Evolutionary conservation across 1,140 invertebrate genomes (phyloP).

Genomic region (Aricia agestis): DNA sequence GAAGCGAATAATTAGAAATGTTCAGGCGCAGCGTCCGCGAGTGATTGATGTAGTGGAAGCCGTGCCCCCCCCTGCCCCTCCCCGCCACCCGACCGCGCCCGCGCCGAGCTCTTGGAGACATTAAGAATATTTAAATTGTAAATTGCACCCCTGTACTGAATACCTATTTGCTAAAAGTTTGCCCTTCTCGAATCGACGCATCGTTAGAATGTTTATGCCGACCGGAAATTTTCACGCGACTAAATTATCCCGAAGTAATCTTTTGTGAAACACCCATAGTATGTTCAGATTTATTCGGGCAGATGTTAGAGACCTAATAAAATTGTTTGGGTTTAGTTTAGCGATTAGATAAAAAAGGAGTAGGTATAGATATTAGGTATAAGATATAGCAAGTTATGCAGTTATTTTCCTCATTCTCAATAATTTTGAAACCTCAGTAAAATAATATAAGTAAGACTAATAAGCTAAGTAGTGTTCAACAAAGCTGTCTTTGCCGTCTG

Average conservation of each 20-base stretch:
- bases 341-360: no score
- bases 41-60: slow-evolving; percentile 75
- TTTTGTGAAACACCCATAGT: no score
- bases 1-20: slow-evolving; percentile 73
- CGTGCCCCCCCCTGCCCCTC: slow-evolving; percentile 30
- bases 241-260: background rate
- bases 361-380: no score
- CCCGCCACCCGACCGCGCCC: slow-evolving; percentile 33
- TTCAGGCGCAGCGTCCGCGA: slow-evolving; percentile 68
- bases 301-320: no score
- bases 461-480: slow-evolving; percentile 20
- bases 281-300: no score
- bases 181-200: slow-evolving; percentile 45
- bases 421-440: background rate
- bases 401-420: no score
- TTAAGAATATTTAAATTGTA: slow-evolving; percentile 76
- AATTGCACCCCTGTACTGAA: slow-evolving; percentile 71
- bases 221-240: background rate
- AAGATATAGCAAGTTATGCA: no score
- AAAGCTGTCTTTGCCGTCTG: slow-evolving; percentile 19
- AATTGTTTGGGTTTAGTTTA: no score
- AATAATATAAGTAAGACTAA: slow-evolving; percentile 6
- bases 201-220: slow-evolving; percentile 17
- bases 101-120: slow-evolving; percentile 66
- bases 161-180: slow-evolving; percentile 68